Conservation (phyloP, 2,113 vertebrate species). For the Poeciliopsis occidentalis region DNA sequence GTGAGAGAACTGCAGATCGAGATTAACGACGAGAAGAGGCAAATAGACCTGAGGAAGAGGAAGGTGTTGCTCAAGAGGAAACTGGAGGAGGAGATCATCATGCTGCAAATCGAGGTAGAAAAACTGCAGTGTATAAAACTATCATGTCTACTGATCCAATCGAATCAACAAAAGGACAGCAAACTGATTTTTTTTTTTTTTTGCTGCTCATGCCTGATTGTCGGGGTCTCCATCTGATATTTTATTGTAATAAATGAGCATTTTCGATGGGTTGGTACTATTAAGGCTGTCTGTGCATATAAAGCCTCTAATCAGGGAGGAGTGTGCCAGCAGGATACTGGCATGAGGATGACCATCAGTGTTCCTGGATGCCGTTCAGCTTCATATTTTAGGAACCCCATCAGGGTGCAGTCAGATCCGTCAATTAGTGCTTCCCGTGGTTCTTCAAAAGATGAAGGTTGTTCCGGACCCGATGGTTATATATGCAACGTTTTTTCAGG, state of each 20-base stretch:
- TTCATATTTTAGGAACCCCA: slow-evolving; percentile 4
- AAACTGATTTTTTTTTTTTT: background rate
- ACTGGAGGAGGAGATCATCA: slow-evolving; percentile 79
- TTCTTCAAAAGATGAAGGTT: slow-evolving; percentile 10
- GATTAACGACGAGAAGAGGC: slow-evolving; percentile 82
- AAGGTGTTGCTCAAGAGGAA: slow-evolving; percentile 71
- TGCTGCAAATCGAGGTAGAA: slow-evolving; percentile 86
- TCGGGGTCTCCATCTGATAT: background rate
- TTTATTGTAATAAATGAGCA: background rate
- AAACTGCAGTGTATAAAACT: background rate
- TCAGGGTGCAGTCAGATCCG: slow-evolving; percentile 9
- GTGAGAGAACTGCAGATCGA: slow-evolving; percentile 81
- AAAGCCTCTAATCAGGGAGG: slow-evolving; percentile 8
- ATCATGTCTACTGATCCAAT: background rate
- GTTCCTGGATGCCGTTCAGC: slow-evolving; percentile 2
- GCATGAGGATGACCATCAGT: slow-evolving; percentile 3
- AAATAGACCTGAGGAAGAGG: slow-evolving; percentile 77
- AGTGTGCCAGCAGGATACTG: background rate
- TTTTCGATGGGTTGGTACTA: background rate
- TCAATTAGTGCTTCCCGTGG: slow-evolving; percentile 22
- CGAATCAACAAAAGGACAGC: background rate
- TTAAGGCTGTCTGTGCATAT: slow-evolving; percentile 9
- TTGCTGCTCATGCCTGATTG: background rate
- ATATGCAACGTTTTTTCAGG: slow-evolving; percentile 1
- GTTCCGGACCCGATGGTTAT: background rate